Conservation (phyloP, 2,888 invertebrate species). For the Galeopsomyia nigrocyanea region DNA sequence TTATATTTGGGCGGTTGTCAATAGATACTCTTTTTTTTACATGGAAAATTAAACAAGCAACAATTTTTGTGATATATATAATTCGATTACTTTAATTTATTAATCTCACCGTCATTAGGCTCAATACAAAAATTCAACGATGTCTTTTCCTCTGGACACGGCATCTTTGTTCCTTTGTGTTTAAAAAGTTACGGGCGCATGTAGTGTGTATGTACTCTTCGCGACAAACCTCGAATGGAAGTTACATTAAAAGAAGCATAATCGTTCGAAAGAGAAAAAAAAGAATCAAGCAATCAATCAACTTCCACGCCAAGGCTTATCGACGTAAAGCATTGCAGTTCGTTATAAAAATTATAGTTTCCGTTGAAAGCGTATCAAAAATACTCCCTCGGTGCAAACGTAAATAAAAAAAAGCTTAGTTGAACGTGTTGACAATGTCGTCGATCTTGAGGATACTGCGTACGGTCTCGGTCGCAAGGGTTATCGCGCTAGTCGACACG, state of each 20-base stretch:
- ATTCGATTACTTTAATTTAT: conserved; percentile 36
- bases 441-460: conserved; percentile 99
- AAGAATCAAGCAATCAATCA: no score
- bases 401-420: conserved; percentile 55
- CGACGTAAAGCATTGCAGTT: no score
- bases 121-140: conserved; percentile 46
- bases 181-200: conserved; percentile 3
- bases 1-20: conserved; percentile 32
- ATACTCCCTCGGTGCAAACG: neutral
- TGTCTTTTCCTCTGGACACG: conserved; percentile 12
- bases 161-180: neutral
- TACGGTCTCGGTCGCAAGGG: conserved; percentile 95
- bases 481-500: conserved; percentile 94
- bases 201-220: no score
- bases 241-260: no score
- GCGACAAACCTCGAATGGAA: no score
- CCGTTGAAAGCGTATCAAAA: neutral
- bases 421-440: conserved; percentile 87
- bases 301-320: no score
- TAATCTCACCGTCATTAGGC: conserved; percentile 37
- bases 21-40: conserved; percentile 41
- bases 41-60: conserved; percentile 28
- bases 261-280: no score
- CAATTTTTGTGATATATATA: conserved; percentile 41
- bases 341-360: no score